Base-by-base conservation (phyloP, 1,140 invertebrate species). In the Lepidurus arcticus region DNA sequence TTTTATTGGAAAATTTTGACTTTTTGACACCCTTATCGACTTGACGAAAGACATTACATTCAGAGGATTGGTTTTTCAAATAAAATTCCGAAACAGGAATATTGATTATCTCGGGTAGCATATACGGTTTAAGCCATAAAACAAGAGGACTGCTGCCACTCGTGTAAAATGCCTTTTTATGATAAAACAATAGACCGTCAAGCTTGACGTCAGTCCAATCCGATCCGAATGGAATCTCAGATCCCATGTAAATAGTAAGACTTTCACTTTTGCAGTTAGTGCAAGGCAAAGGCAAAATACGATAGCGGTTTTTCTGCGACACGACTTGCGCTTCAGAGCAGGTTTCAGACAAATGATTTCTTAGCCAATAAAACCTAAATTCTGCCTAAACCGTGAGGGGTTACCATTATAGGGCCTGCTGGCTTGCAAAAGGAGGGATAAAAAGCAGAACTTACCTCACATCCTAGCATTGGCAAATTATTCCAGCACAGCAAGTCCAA, bases 401-500 rank as follows among this genome's bases (percentile, higher is more conserved):
- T 34, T 34, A 34, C 83, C 80, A 81, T 83, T 80, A 79, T 79
- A 81, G 65, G 74, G 76, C 34, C 74, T 47, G 74, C 43, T 76
- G 74, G 53, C 42, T 11, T 80, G 78, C 7, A 74, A 74, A 1
- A 81, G 42, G 16, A 53, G 24, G 11, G 78, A 80, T 53, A 80
- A 76, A 21, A 65, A 65, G 53, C 16, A 21, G 21, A 13, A 21
- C 83, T 88, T 88, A 94, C 92, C 84, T 96, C 93, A 86, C 91
- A 93, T 81, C 95, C 89, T 78, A 89, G 86, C 77, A 95, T 87
- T 16, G 90, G 87, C 80, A 91, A 89, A 80, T 89, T 90, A 80
- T 91, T 93, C 93, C 94, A 97, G 73, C 89, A 89, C 65, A 98
- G 86, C 7, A 94, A 86, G 85, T 97, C 95, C 74, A 97, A 83